Conservation (phyloP, 2,113 vertebrate genomes). For the Euleptes europaea region DNA sequence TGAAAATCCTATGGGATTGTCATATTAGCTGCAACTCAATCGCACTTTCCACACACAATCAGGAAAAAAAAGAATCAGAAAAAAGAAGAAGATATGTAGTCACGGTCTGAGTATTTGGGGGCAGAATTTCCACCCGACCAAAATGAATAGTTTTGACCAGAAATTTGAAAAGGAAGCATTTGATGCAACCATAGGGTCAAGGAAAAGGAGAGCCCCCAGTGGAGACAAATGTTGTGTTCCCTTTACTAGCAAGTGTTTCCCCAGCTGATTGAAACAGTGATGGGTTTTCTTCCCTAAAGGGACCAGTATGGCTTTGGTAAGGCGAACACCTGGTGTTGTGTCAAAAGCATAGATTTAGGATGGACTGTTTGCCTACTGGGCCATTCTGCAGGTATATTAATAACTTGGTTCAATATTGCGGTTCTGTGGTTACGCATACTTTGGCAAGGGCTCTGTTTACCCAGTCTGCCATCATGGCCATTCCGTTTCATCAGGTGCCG, state of each 20-base stretch:
- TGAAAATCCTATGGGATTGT: no score
- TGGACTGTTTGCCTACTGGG: fast-evolving
- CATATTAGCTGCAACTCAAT: no score
- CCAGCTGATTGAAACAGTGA: background rate
- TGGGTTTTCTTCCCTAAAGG: background rate
- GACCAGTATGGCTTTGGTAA: fast-evolving
- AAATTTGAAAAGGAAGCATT: no score
- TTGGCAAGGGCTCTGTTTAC: background rate
- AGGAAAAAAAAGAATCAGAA: background rate
- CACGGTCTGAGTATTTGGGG: background rate
- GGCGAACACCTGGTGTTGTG: background rate
- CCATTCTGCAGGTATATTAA: background rate
- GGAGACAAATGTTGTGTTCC: no score
- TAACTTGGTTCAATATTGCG: background rate
- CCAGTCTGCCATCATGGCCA: background rate
- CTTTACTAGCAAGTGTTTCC: background rate
- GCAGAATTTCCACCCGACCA: background rate
- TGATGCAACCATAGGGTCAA: background rate
- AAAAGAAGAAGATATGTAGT: background rate
- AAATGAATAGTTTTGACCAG: background rate
- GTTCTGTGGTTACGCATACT: background rate
- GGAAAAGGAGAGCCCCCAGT: no score
- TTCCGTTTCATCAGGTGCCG: background rate
- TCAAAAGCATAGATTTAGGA: background rate
- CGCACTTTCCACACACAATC: no score